Conservation (phyloP, 2,113 vertebrate species). For the Hylia prasina region DNA sequence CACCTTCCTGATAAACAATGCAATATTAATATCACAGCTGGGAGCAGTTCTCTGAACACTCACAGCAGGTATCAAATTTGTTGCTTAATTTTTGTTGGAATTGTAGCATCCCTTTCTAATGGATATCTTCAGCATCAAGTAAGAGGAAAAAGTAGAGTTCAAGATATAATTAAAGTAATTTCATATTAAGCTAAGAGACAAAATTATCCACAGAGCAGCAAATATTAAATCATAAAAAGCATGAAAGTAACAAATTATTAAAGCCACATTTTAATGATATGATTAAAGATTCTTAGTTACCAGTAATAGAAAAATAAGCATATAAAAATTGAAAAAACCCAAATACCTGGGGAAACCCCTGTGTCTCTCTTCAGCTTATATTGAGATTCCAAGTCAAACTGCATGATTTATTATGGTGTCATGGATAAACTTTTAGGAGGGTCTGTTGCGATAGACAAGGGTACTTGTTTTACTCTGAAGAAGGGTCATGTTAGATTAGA, state of each 20-base stretch:
- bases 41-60: conserved; percentile 50
- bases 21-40: conserved; percentile 75
- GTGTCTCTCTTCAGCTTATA: neutral
- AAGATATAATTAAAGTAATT: conserved; percentile 39
- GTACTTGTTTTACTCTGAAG: neutral
- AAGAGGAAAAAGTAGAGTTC: conserved; percentile 10
- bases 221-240: neutral
- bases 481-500: neutral
- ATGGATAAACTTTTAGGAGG: neutral
- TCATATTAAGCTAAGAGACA: neutral
- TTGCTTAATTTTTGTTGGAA: conserved; percentile 49
- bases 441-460: neutral
- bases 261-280: neutral
- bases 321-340: neutral
- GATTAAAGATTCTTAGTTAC: neutral
- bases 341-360: neutral
- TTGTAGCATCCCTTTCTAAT: conserved; percentile 40
- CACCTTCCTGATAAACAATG: conserved; percentile 72
- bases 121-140: conserved; percentile 22
- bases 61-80: conserved; percentile 66
- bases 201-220: neutral
- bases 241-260: neutral
- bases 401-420: neutral
- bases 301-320: neutral
- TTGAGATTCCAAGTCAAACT: neutral